Percentiles rank a stretch among this genome's conserved stretches.
Conservation (phyloP, 2,113 vertebrate species). For the Planiliza haematocheilus region DNA sequence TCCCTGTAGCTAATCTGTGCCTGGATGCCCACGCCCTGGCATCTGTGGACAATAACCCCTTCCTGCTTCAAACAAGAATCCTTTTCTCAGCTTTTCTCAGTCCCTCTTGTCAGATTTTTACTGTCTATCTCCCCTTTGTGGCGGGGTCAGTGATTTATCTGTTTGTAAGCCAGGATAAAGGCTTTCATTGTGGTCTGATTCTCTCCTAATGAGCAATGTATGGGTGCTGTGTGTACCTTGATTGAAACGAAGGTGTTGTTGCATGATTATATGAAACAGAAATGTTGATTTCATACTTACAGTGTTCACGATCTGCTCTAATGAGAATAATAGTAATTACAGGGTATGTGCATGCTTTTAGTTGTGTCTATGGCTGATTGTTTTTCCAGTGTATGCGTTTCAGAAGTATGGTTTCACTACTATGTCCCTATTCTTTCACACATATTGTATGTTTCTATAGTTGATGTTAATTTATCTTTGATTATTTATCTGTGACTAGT, state of each 20-base stretch:
- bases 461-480: no score
- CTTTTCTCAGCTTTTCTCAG: slow-evolving; percentile 71
- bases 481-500: no score
- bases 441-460: no score
- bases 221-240: slow-evolving; percentile 2
- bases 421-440: no score
- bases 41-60: slow-evolving; percentile 81
- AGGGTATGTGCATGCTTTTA: neutral
- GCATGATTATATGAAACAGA: neutral
- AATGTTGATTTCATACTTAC: neutral
- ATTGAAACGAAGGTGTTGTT: slow-evolving; percentile 18
- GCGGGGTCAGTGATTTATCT: slow-evolving; percentile 64
- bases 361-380: neutral
- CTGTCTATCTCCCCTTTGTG: slow-evolving; percentile 53
- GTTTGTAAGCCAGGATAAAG: slow-evolving; percentile 58
- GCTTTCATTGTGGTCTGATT: slow-evolving; percentile 61
- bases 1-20: slow-evolving; percentile 86
- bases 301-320: slow-evolving; percentile 4
- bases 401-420: no score
- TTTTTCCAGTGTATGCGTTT: neutral
- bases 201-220: slow-evolving; percentile 38
- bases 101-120: slow-evolving; percentile 56
- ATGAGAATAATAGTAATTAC: slow-evolving; percentile 1
- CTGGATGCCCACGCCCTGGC: slow-evolving; percentile 84
- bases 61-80: slow-evolving; percentile 83